Conservation (phyloP, 2,888 invertebrate species). For the Quadriops clusia region DNA sequence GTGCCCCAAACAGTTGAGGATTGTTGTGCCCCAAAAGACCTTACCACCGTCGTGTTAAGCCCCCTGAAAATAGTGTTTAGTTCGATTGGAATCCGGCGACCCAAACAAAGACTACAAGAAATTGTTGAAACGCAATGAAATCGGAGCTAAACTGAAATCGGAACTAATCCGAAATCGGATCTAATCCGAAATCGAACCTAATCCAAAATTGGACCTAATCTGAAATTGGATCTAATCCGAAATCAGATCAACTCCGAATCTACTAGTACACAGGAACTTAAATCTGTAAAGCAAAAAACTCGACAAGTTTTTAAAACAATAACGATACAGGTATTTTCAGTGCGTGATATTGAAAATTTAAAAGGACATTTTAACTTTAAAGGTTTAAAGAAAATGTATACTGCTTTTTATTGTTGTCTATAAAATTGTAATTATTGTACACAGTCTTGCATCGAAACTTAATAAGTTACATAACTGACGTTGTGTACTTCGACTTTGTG, state of each 20-base stretch:
- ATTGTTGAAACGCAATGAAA: background rate
- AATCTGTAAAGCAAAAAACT: too few species aligned
- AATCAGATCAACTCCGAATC: too few species aligned
- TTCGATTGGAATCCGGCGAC: slow-evolving; percentile 6
- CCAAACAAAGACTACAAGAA: background rate
- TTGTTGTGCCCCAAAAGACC: slow-evolving; percentile 25
- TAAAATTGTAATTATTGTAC: slow-evolving; percentile 23
- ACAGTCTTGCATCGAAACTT: slow-evolving; percentile 14
- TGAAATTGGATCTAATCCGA: too few species aligned
- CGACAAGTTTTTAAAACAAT: too few species aligned
- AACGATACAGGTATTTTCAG: slow-evolving; percentile 30
- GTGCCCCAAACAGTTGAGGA: slow-evolving; percentile 38
- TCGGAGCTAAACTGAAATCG: too few species aligned
- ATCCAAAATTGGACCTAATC: too few species aligned
- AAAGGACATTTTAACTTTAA: slow-evolving; percentile 15
- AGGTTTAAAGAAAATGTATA: slow-evolving; percentile 21
- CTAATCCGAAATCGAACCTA: too few species aligned
- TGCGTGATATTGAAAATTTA: slow-evolving; percentile 27
- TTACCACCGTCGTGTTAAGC: slow-evolving; percentile 18
- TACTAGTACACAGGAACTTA: too few species aligned
- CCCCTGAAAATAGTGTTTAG: slow-evolving; percentile 14
- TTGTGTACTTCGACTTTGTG: slow-evolving; percentile 15
- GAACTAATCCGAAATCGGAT: too few species aligned
- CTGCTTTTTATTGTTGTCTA: slow-evolving; percentile 27
- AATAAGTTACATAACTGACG: slow-evolving; percentile 10